These are phyloP conservation scores for Laticauda colubrina DNA, from an alignment of 2,113 vertebrate species.

Conservation along the genomic window DNA sequence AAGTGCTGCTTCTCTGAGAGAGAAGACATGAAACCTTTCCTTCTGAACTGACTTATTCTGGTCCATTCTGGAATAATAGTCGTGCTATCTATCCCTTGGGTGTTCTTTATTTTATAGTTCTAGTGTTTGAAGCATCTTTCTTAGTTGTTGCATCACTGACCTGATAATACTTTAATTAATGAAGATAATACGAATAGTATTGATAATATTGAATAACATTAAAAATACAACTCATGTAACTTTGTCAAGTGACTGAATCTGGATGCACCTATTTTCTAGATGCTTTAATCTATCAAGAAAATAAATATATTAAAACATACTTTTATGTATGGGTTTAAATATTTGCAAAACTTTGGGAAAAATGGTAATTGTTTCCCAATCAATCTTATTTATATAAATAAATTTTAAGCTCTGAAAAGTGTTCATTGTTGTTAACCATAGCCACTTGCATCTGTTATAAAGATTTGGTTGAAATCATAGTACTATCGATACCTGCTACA, in stretches of 20 bases:
- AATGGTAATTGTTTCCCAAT: neutral
- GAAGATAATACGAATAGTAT: neutral
- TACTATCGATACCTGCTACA: no score
- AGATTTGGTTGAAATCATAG: neutral
- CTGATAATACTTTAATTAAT: slow-evolving; percentile 16
- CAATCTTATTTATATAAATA: neutral
- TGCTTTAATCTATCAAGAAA: neutral
- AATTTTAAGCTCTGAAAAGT: neutral
- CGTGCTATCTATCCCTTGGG: neutral
- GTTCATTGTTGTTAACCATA: neutral
- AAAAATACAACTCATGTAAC: neutral
- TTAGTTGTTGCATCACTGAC: slow-evolving; percentile 20
- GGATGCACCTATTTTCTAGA: neutral
- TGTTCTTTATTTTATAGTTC: neutral
- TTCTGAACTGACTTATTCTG: neutral
- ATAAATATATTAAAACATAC: neutral
- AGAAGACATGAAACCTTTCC: neutral
- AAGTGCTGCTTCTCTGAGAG: neutral
- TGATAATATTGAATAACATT: neutral
- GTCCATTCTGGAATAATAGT: neutral
- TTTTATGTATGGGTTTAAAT: neutral
- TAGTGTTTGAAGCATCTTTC: slow-evolving; percentile 20
- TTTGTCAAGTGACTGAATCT: neutral
- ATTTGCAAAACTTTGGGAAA: neutral
- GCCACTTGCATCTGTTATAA: neutral